Evolutionary conservation across 2,888 invertebrate species (phyloP), one percentile per base, ranked within the genome.

Genomic region (Allacma fusca): DNA sequence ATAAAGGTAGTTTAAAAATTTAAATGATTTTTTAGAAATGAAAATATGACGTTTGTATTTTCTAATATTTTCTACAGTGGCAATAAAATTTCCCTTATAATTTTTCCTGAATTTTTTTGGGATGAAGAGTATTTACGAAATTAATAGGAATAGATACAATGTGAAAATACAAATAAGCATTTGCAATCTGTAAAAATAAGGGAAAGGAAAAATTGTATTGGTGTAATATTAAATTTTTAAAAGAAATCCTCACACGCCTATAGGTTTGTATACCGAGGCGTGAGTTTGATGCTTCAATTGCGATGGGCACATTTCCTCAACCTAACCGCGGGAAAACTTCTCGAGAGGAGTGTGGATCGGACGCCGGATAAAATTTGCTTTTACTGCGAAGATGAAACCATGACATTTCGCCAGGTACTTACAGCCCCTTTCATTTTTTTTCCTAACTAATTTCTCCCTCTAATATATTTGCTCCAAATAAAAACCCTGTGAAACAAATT

Each of bases 331-430:
- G 91, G 93, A 0, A 93, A 94, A 82, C 90, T 95, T 70, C 96
- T 97, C 87, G 91, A 91, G 83, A 89, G 91, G 81, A 88, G 91
- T 84, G 93, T 92, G 4, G 89, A 89, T 29, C 92, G 91, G 84
- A 91, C 93, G 86, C 96, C 97, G 0, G 90, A 95, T 83, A 97
- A 96, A 87, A 87, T 92, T 0, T 94, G 94, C 83, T 92, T 97
- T 84, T 88, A 95, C 43, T 93, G 90, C 85, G 94, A 96, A 86
- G 92, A 94, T 81, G 91, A 92, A 87, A 90, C 90, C 83, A 95
- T 94, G 94, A 94, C 94, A 0, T 96, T 94, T 86, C 89, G 91
- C 83, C 92, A 96, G 89, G 92, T 96, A 86, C 81, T 80, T 65
- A 23, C 19, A n/a, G 5, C 19, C 9, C 7, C 19, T 59, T n/a